A percentile compares a stretch with the other conserved stretches of the same genome.
These are phyloP conservation scores for Nyctibius bracteatus DNA, from an alignment of 2,113 vertebrate species.

Conservation along the genomic window DNA sequence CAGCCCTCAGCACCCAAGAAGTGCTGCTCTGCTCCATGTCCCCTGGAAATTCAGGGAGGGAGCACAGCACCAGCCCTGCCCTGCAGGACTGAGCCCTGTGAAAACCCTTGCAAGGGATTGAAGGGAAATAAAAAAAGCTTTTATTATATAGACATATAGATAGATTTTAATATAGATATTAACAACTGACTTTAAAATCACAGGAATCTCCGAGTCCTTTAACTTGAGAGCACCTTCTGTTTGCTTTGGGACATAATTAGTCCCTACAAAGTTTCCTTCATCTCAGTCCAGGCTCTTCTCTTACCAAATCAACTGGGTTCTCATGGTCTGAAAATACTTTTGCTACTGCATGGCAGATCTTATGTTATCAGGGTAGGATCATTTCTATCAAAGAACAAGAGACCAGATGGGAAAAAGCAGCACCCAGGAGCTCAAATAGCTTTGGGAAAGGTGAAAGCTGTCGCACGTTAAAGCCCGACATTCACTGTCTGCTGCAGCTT, in stretches of 20 bases:
- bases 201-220: not conserved
- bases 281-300: not conserved
- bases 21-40: not conserved
- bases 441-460: not conserved
- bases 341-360: not conserved
- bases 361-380: not conserved
- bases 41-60: not conserved
- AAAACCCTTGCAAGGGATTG: not conserved
- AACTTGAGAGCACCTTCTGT: not conserved
- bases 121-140: not conserved
- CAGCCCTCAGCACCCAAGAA: not conserved
- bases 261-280: not conserved
- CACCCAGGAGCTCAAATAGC: not conserved
- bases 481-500: not conserved
- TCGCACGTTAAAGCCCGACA: not conserved
- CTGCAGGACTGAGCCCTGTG: not conserved
- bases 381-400: not conserved
- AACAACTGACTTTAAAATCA: not conserved
- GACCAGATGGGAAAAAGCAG: not conserved
- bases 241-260: not conserved
- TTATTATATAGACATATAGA: not conserved
- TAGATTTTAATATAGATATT: not conserved
- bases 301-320: not conserved
- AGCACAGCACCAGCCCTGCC: not conserved
- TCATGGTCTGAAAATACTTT: not conserved